These are phyloP conservation scores for Cyphomyrmex costatus DNA, from an alignment of 1,140 invertebrate species.

Conservation along the genomic window DNA sequence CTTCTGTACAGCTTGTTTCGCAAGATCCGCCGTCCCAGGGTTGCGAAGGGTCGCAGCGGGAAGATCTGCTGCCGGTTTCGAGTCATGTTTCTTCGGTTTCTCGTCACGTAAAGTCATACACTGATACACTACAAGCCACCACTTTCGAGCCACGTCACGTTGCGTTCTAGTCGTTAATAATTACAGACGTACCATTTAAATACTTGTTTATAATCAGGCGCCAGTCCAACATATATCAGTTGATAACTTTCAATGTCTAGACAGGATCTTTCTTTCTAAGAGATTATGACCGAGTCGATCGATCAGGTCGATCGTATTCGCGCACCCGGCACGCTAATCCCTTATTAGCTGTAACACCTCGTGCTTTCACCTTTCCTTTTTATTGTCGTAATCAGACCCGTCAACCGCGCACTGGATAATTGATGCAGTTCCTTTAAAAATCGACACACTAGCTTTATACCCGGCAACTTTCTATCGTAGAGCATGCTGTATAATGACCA, in stretches of 20 bases:
- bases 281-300: slow-evolving; percentile 35
- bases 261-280: not conserved
- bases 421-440: slow-evolving; percentile 32
- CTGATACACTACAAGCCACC: not conserved
- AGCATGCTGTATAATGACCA: not conserved
- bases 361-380: slow-evolving; percentile 55
- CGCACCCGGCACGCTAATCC: slow-evolving; percentile 4
- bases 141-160: not conserved
- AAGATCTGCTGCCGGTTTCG: slow-evolving; percentile 88
- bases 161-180: slow-evolving; percentile 7
- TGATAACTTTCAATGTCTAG: slow-evolving; percentile 34
- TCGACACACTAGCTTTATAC: slow-evolving; percentile 33
- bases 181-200: slow-evolving; percentile 43
- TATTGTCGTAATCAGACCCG: slow-evolving; percentile 31
- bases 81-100: slow-evolving; percentile 83
- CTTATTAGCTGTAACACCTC: slow-evolving; percentile 42
- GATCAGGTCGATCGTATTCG: slow-evolving; percentile 33
- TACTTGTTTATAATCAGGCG: slow-evolving; percentile 43
- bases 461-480: slow-evolving; percentile 37
- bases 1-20: slow-evolving; percentile 88
- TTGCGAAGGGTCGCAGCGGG: slow-evolving; percentile 87
- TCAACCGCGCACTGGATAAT: slow-evolving; percentile 32
- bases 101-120: slow-evolving; percentile 17
- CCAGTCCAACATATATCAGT: not conserved
- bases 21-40: slow-evolving; percentile 87